Evolutionary conservation across 2,797 vertebrate species (phyloP).

Genomic region (Remorina albescens): DNA sequence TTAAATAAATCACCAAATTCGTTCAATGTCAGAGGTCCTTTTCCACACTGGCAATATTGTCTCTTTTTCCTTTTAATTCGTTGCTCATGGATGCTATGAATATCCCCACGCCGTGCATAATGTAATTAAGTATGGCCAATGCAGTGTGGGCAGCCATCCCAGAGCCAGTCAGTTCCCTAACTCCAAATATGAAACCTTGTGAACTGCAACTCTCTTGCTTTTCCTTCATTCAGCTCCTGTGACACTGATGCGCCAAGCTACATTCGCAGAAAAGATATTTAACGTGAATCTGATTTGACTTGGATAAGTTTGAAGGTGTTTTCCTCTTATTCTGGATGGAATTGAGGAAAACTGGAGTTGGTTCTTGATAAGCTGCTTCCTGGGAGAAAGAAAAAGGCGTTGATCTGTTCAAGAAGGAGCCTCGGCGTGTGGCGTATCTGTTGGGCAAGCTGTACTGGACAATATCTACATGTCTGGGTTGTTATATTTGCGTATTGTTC

Average conservation of each 20-base stretch:
- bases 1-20: slow-evolving; percentile 75
- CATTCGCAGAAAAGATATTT: not conserved
- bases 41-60: slow-evolving; percentile 77
- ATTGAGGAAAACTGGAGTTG: slow-evolving; percentile 32
- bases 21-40: slow-evolving; percentile 80
- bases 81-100: slow-evolving; percentile 75
- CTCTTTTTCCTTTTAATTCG: slow-evolving; percentile 72
- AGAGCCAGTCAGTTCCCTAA: slow-evolving; percentile 78
- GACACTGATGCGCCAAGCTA: slow-evolving; percentile 1
- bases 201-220: slow-evolving; percentile 64
- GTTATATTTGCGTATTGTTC: slow-evolving; percentile 19
- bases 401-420: not conserved
- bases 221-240: slow-evolving; percentile 27
- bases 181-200: slow-evolving; percentile 86
- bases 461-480: not conserved
- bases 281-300: not conserved
- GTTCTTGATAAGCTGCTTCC: slow-evolving; percentile 16
- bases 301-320: not conserved
- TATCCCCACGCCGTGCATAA: slow-evolving; percentile 77
- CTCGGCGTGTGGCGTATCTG: not conserved
- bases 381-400: not conserved
- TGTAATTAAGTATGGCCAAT: slow-evolving; percentile 88
- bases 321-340: too few species aligned
- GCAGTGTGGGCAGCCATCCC: slow-evolving; percentile 82
- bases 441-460: not conserved